These are phyloP conservation scores for Phalacrocorax brasilianus DNA, from an alignment of 2,113 vertebrate species.

Conservation along the genomic window DNA sequence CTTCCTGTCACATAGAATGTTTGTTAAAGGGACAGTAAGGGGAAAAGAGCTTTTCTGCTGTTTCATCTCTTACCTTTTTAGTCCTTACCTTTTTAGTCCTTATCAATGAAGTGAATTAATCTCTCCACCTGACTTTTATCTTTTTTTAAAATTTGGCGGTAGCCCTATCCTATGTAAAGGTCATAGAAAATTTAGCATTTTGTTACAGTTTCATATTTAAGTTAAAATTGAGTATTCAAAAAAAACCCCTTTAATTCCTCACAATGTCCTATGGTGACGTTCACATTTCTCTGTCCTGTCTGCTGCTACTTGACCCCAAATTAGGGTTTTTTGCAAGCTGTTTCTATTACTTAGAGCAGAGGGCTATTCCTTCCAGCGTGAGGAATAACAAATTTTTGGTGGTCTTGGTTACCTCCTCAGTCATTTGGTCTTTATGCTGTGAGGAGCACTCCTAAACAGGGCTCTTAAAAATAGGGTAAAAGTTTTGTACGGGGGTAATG, in stretches of 20 bases:
- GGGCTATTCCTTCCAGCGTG: background rate
- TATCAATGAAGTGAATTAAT: background rate
- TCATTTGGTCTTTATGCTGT: background rate
- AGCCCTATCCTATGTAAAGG: background rate
- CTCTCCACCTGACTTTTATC: background rate
- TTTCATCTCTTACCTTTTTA: slow-evolving; percentile 27
- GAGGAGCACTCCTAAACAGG: background rate
- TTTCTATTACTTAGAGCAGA: background rate
- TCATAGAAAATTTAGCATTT: background rate
- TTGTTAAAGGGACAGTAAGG: background rate
- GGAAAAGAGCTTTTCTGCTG: slow-evolving; percentile 1
- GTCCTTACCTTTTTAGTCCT: background rate
- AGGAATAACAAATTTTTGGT: background rate
- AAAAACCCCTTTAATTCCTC: background rate
- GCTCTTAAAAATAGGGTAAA: background rate
- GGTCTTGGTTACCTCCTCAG: background rate
- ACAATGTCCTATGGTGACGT: background rate
- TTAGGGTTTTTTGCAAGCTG: background rate
- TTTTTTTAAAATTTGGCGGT: background rate
- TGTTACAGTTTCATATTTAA: background rate
- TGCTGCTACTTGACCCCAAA: background rate
- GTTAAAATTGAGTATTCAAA: background rate
- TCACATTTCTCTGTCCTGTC: background rate
- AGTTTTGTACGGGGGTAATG: background rate
- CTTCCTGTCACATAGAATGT: background rate